Conservation (phyloP, 2,113 vertebrate genomes). For the Bufo bufo region DNA sequence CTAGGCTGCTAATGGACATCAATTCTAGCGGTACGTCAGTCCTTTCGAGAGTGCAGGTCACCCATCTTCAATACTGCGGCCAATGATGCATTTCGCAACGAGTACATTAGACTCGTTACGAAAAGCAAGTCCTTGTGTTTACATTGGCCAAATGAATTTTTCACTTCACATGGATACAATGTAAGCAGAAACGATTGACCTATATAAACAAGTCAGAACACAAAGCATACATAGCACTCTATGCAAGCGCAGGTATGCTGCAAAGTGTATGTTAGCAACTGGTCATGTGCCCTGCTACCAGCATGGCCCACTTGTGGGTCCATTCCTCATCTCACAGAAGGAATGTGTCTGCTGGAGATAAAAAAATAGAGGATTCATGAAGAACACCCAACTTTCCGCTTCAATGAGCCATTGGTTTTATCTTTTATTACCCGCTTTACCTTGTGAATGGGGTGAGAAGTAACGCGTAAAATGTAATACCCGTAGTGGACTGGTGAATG, state of each 20-base stretch:
- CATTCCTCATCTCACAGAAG: background rate
- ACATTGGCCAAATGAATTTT: background rate
- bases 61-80: background rate
- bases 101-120: background rate
- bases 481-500: background rate
- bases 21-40: background rate
- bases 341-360: background rate
- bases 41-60: background rate
- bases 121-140: background rate
- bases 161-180: background rate
- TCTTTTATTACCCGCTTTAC: background rate
- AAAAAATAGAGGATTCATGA: background rate
- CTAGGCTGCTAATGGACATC: background rate
- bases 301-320: background rate
- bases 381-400: background rate
- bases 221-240: background rate
- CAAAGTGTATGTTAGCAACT: background rate
- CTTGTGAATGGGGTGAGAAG: background rate
- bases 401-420: background rate
- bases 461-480: background rate
- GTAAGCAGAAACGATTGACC: background rate
- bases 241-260: conserved; percentile 1
- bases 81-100: background rate
- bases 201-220: background rate
- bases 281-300: no score